Conservation (phyloP, 2,888 invertebrate species). For the Parnassius orleans region DNA sequence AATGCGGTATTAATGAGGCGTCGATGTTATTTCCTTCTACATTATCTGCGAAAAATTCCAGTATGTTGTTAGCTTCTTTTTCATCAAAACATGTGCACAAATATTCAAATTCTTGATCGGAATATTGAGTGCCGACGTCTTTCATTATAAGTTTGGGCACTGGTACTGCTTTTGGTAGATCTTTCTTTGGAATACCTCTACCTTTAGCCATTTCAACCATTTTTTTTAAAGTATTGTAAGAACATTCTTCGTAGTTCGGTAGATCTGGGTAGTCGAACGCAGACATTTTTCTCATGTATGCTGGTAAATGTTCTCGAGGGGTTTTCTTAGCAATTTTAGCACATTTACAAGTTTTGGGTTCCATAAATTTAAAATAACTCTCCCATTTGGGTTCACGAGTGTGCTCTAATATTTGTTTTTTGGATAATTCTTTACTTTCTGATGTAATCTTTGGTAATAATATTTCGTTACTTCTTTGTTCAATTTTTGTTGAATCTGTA, state of each 20-base stretch:
- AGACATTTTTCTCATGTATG: slow-evolving; percentile 63
- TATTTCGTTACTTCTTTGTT: slow-evolving; percentile 22
- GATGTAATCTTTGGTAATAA: slow-evolving; percentile 21
- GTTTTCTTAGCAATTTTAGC: slow-evolving; percentile 56
- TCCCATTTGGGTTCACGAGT: slow-evolving; percentile 63
- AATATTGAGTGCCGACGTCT: slow-evolving; percentile 51
- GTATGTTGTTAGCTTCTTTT: slow-evolving; percentile 35
- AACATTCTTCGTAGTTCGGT: slow-evolving; percentile 57
- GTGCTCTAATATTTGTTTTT: slow-evolving; percentile 45
- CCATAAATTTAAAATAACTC: slow-evolving; percentile 52
- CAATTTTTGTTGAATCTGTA: slow-evolving; percentile 3
- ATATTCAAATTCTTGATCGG: slow-evolving; percentile 52
- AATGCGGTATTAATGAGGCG: slow-evolving; percentile 38
- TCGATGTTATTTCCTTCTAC: slow-evolving; percentile 31
- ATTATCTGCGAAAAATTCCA: slow-evolving; percentile 16
- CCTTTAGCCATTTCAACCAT: slow-evolving; percentile 50
- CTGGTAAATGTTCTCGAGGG: slow-evolving; percentile 57
- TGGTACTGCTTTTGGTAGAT: slow-evolving; percentile 34
- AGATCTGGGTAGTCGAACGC: slow-evolving; percentile 47
- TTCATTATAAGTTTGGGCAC: slow-evolving; percentile 36
- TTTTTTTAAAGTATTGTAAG: slow-evolving; percentile 44
- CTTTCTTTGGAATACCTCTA: slow-evolving; percentile 32
- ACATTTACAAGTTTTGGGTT: slow-evolving; percentile 53
- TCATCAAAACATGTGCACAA: slow-evolving; percentile 60
- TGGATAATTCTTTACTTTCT: slow-evolving; percentile 44